Base-by-base conservation (phyloP, 2,797 vertebrate species). In the Caiman crocodilus region DNA sequence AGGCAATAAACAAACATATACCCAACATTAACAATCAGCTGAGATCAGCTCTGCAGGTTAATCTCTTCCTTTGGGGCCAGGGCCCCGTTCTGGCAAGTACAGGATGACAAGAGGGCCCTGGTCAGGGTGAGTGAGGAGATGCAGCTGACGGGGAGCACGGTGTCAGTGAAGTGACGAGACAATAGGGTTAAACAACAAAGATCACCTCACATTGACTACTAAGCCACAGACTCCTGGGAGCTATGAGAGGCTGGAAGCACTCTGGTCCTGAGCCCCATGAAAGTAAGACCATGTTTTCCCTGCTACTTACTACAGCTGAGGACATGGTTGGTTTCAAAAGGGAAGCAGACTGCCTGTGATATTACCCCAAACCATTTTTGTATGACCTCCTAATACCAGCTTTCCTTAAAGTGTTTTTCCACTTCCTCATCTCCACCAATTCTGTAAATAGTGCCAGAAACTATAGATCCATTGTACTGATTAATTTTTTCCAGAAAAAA, bases 321-420 rank as follows among this genome's bases (percentile, higher is more conserved):
- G 76, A 73, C 3, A 1, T 26, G 79, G 65, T 50, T 89, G 56
- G 15, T 79, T 90, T 86, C 8, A 14, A 1, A 32, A 82, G 84
- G 50, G 35, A 92, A 75, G 23, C 5, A 32, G 26, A 2, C 58
- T 74, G 74, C 14, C 35, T 16, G 0, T 59, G 56, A 23, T 23
- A 69, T 1, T 21, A 15, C 50, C 84, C 32, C 28, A n/a, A 20
- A 13, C 3, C 91, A 79, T 76, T 30, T 81, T 67, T 57, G 42
- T 79, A 50, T 20, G 65, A 50, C 5, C 1, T 3, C 28, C 32
- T 50, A 50, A 0, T 20, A 50, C 10, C 71, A 69, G 59, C 74
- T 84, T 77, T 61, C 14, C 82, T 87, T 64, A 76, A 88, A 80
- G 20, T 63, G 85, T 87, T 75, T 50, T 79, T 32, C 84, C 42